phyloP scores from a whole-genome alignment of 2,797 vertebrate genomes.

The Vespertilio murinus region DNA sequence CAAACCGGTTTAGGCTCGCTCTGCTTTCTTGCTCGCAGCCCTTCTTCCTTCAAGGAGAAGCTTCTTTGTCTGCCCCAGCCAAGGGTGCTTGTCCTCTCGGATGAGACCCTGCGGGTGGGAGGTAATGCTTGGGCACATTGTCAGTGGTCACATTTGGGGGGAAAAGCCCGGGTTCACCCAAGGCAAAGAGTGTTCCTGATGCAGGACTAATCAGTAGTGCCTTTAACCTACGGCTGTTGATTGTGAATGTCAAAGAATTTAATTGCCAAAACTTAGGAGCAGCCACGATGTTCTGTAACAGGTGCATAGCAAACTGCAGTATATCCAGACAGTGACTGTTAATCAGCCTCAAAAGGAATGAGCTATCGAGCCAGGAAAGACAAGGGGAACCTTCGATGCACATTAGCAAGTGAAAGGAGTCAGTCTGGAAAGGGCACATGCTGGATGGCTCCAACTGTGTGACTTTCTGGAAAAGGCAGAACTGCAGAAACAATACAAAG shows the following conservation, averaged over 20 bases:
- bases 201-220: not conserved
- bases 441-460: not conserved
- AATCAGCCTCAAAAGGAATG: not conserved
- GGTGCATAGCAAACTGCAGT: not conserved
- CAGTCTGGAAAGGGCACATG: not conserved
- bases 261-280: not conserved
- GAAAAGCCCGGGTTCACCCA: not conserved
- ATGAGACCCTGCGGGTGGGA: not conserved
- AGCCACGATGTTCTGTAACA: not conserved
- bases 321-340: not conserved
- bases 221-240: not conserved
- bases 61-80: not conserved
- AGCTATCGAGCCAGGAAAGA: not conserved
- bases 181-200: not conserved
- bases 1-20: no score
- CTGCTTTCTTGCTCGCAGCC: not conserved
- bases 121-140: not conserved
- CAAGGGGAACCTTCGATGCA: not conserved
- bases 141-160: not conserved
- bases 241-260: not conserved
- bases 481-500: not conserved
- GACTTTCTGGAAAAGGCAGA: not conserved
- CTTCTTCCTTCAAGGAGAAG: not conserved
- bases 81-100: not conserved
- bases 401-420: not conserved